Evolutionary conservation across 2,888 invertebrate genomes (phyloP), one percentile per base, ranked within the genome.

Genomic region (Hydrotaea cyrtoneurina): DNA sequence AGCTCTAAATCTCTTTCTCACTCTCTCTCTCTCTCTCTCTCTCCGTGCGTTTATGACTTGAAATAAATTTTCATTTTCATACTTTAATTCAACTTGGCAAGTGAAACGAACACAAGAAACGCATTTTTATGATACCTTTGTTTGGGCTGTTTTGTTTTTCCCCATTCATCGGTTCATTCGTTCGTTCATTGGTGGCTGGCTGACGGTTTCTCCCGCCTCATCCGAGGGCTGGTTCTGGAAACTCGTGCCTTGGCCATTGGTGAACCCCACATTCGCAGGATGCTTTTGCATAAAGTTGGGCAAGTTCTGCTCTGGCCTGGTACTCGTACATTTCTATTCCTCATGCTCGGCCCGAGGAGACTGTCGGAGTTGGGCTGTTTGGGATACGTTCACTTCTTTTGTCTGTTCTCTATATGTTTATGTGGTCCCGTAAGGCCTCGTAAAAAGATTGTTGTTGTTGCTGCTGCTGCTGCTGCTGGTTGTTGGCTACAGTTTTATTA

Each of bases 51-150:
- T 83, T 83, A 82, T 59, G 78, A 86, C 87, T 87, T 83, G 87
- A 89, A 89, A 90, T 90, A 90, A 90, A 90, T 90, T 89, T 88
- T 89, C 89, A 90, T 90, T 90, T 90, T 89, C 88, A 89, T 89
- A 89, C 88, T 88, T 88, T 87, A 86, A 69, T 46, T 69, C 46
- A 23, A 69, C 11, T 23, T 15, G 21, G 39, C 64, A 64, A 64
- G 78, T 69, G 17, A 31, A 73, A 1, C 57, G 50, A 46, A 64
- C 77, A 72, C 71, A 62, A 77, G 39, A 79, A 81, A 79, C 74
- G 71, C 75, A 73, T 75, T 76, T 78, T 82, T 74, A 78, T 79
- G 75, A 72, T 74, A 75, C 83, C 46, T 83, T 31, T 36, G 77
- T 26, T 26, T 66, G 46, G 57, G 64, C 62, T 77, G 19, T 80